Percentiles rank a stretch among this genome's conserved stretches.
Evolutionary conservation across 2,113 vertebrate genomes (phyloP).

Genomic region (Pristiophorus japonicus): DNA sequence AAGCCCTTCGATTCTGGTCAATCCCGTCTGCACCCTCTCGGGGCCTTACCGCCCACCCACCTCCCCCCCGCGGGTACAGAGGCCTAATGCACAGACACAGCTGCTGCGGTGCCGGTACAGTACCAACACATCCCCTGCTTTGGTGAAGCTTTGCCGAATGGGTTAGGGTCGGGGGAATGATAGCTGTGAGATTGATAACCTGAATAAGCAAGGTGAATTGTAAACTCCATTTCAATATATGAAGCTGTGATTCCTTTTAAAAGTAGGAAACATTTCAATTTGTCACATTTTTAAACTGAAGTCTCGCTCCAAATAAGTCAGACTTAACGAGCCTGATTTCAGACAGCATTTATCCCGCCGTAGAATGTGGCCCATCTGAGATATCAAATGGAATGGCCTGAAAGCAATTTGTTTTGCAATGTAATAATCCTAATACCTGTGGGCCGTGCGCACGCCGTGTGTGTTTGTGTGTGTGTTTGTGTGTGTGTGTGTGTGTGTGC

Average conservation of each 20-base stretch:
- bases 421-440: not conserved
- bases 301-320: not conserved
- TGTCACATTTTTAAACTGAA: not conserved
- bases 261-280: too few species aligned
- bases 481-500: too few species aligned
- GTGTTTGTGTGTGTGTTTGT: too few species aligned
- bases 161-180: not conserved
- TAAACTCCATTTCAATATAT: not conserved
- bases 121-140: not conserved
- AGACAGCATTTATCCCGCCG: not conserved
- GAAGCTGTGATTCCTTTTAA: not conserved
- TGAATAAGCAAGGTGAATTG: not conserved
- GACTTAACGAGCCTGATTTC: not conserved
- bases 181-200: not conserved
- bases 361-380: not conserved
- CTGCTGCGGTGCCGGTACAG: too few species aligned
- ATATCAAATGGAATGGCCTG: conserved; percentile 17
- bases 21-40: too few species aligned
- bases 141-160: not conserved
- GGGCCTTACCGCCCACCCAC: too few species aligned
- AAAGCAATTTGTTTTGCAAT: not conserved
- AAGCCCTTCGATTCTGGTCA: too few species aligned
- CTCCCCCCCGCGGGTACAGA: conserved; percentile 40
- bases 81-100: not conserved
- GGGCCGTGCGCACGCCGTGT: too few species aligned